phyloP scores from a whole-genome alignment of 2,888 invertebrate species.

The Mythimna lalbum region DNA sequence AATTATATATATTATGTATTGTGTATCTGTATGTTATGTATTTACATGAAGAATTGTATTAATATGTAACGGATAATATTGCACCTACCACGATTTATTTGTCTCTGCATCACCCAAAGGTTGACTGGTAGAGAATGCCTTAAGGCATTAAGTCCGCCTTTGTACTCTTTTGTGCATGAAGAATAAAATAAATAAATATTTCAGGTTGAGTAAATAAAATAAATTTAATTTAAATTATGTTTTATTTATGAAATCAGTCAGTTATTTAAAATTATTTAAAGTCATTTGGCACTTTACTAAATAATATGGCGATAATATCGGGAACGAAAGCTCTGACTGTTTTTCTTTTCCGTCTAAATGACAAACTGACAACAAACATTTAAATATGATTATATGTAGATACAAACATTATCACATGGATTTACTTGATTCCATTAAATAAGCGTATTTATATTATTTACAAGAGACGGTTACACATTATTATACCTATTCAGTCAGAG shows the following conservation, averaged over 20 bases:
- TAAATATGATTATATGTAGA: conserved; percentile 44
- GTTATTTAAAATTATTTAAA: conserved; percentile 86
- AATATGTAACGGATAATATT: no score
- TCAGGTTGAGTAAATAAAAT: conserved; percentile 27
- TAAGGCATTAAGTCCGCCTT: no score
- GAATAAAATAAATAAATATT: no score
- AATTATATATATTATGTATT: no score
- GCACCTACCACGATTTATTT: no score
- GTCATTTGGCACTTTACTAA: conserved; percentile 90
- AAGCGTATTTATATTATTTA: conserved; percentile 63
- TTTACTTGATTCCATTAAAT: conserved; percentile 54
- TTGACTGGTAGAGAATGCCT: no score
- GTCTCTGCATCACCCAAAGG: no score
- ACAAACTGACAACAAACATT: conserved; percentile 46
- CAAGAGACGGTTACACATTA: conserved; percentile 40
- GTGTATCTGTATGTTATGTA: no score
- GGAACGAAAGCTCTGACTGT: conserved; percentile 68
- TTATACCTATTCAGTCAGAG: conserved; percentile 59
- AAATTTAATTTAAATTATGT: conserved; percentile 68
- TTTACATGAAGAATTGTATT: no score
- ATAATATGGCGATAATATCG: conserved; percentile 83
- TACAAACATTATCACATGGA: conserved; percentile 61
- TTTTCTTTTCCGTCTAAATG: conserved; percentile 32
- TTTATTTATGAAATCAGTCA: conserved; percentile 83
- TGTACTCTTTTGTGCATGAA: no score